Percentiles rank a stretch among this genome's conserved stretches.
Evolutionary conservation across 2,797 vertebrate species (phyloP).

Genomic region (Emydoidea blandingii): DNA sequence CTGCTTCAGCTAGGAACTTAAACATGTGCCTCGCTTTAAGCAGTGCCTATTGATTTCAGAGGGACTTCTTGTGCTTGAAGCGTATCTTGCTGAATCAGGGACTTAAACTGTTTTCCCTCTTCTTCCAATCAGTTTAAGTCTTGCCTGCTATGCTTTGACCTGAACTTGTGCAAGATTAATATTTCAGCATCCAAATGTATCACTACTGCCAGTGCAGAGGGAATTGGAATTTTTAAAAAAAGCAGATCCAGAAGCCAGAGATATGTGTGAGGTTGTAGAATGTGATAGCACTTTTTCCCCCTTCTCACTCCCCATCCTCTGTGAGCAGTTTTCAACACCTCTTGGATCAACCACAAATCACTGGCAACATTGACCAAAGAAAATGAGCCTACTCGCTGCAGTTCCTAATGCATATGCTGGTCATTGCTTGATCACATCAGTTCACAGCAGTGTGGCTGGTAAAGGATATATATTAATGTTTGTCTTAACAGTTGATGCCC

Average conservation of each 20-base stretch:
- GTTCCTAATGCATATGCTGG: neutral
- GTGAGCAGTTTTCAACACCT: conserved; percentile 65
- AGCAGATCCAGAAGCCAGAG: conserved; percentile 37
- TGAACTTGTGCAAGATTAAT: neutral
- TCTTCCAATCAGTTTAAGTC: neutral
- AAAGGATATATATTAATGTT: conserved; percentile 52
- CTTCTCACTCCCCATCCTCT: conserved; percentile 43
- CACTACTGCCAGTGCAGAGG: neutral
- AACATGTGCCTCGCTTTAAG: neutral
- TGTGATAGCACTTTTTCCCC: conserved; percentile 39
- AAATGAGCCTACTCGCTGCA: conserved; percentile 5
- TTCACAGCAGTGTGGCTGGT: conserved; percentile 51
- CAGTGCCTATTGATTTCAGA: neutral
- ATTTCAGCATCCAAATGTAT: neutral
- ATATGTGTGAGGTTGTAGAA: conserved; percentile 55
- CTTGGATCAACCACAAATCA: neutral
- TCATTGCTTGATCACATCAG: conserved; percentile 74
- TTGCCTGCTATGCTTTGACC: neutral
- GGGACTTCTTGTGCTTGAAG: neutral
- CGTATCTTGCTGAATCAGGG: neutral
- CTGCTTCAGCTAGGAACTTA: neutral
- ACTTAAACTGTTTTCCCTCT: neutral
- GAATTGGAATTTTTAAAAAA: neutral
- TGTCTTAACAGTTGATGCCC: conserved; percentile 48
- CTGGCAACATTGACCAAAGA: conserved; percentile 15